A percentile compares a stretch with the other conserved stretches of the same genome.
These are phyloP conservation scores for Neolamprologus multifasciatus DNA, from an alignment of 2,797 vertebrate genomes.

Conservation along the genomic window DNA sequence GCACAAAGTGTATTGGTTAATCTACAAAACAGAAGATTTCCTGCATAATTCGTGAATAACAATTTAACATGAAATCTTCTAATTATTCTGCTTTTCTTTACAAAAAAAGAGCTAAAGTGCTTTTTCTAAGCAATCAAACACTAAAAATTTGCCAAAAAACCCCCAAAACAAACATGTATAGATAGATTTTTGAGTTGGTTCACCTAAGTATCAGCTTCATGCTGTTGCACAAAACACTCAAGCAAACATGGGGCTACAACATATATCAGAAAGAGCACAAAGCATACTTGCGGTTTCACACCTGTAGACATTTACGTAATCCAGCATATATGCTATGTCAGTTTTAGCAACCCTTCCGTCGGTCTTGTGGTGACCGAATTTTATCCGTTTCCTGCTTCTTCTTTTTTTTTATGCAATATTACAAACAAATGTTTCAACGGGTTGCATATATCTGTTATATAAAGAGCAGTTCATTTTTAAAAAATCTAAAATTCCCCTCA, in stretches of 20 bases:
- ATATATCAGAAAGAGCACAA: neutral
- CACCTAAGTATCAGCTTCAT: neutral
- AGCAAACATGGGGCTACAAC: neutral
- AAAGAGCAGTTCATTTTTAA: neutral
- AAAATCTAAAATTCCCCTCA: neutral
- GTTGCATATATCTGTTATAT: neutral
- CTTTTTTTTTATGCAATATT: neutral
- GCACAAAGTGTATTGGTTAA: constrained; percentile 14
- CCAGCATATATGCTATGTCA: neutral
- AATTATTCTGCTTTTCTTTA: neutral
- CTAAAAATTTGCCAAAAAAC: rapidly evolving
- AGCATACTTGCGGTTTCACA: constrained; percentile 52
- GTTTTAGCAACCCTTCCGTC: neutral
- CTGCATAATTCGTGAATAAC: neutral
- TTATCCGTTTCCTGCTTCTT: neutral
- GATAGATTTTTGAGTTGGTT: neutral
- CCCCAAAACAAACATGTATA: neutral
- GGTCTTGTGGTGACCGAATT: neutral
- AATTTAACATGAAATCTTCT: neutral
- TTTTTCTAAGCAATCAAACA: neutral
- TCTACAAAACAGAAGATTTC: neutral
- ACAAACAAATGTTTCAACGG: neutral
- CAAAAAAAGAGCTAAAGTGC: neutral
- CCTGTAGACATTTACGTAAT: constrained; percentile 10
- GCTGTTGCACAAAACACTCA: neutral